phyloP scores from a whole-genome alignment of 2,888 invertebrate genomes.

The Calliphora vomitoria region DNA sequence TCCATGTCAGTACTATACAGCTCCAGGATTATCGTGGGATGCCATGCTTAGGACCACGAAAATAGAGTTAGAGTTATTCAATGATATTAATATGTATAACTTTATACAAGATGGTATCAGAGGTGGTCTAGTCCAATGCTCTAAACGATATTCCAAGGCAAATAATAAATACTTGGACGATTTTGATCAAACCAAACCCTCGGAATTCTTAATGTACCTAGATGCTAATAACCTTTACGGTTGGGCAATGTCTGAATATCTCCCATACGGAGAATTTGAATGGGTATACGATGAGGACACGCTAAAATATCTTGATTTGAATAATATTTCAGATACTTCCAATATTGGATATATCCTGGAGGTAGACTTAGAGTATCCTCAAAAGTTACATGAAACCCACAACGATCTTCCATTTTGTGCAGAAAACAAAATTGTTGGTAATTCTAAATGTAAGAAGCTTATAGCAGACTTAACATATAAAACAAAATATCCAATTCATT shows the following conservation, averaged over 20 bases:
- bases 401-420: background rate
- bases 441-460: background rate
- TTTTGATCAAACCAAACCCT: no score
- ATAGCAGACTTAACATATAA: background rate
- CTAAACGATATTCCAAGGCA: background rate
- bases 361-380: background rate
- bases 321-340: background rate
- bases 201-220: no score
- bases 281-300: background rate
- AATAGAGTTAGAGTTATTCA: background rate
- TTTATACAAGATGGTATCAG: background rate
- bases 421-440: background rate
- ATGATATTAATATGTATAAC: background rate
- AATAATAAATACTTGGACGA: no score
- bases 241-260: background rate
- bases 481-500: background rate
- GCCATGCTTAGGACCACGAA: background rate
- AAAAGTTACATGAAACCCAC: background rate
- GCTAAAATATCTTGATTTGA: background rate
- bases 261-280: background rate
- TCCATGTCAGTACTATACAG: background rate
- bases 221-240: no score
- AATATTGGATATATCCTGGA: constrained; percentile 2
- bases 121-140: background rate
- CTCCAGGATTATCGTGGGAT: background rate